Conservation (phyloP, 1,140 invertebrate species). For the Kradibia gibbosae region DNA sequence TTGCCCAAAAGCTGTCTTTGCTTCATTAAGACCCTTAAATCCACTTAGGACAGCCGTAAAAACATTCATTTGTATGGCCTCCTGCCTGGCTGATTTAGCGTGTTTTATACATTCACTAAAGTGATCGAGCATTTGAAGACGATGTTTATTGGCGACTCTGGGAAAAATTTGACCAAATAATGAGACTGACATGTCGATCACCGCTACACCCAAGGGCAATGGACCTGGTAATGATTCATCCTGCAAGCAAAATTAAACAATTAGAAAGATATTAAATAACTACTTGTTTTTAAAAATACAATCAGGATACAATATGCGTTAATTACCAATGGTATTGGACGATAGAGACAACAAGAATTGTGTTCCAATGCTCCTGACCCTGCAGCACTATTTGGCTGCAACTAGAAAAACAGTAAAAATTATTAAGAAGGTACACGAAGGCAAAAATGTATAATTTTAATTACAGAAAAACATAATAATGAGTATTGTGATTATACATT, state of each 20-base stretch:
- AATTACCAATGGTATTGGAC: constrained; percentile 76
- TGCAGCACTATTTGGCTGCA: constrained; percentile 92
- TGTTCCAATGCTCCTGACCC: constrained; percentile 97
- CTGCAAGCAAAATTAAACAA: constrained; percentile 62
- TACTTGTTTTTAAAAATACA: no score
- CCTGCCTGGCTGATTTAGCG: constrained; percentile 91
- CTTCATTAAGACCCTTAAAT: constrained; percentile 89
- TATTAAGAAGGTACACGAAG: constrained; percentile 37
- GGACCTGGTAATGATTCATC: constrained; percentile 84
- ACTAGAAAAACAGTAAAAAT: constrained; percentile 72
- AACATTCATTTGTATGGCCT: constrained; percentile 97
- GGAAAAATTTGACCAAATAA: constrained; percentile 96
- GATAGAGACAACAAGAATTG: constrained; percentile 92
- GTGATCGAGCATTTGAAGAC: constrained; percentile 96
- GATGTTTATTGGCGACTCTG: constrained; percentile 94
- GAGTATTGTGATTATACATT: constrained; percentile 44
- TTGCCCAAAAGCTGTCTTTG: constrained; percentile 88
- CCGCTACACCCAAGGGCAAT: constrained; percentile 94
- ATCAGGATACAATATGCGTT: no score
- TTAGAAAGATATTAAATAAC: constrained; percentile 3
- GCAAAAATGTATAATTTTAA: constrained; percentile 41
- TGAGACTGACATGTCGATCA: constrained; percentile 94
- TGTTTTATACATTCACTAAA: constrained; percentile 95
- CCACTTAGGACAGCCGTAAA: constrained; percentile 94
- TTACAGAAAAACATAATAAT: constrained; percentile 48